phyloP scores from a whole-genome alignment of 2,888 invertebrate genomes.

The Anthrax anthrax region DNA sequence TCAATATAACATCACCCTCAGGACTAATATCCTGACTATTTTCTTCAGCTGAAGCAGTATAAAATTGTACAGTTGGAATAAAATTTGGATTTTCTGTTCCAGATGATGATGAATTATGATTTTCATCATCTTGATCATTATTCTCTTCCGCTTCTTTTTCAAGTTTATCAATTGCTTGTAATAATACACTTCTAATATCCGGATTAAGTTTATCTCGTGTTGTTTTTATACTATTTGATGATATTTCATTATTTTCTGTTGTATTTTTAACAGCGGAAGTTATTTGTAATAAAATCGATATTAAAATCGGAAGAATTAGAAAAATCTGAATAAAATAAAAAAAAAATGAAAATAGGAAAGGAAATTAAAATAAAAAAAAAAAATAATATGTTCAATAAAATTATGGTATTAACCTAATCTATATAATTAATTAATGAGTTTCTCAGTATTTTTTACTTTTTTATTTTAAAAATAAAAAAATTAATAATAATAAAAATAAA shows the following conservation, averaged over 20 bases:
- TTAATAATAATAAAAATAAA: too few species aligned
- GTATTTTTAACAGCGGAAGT: conserved; percentile 15
- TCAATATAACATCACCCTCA: conserved; percentile 7
- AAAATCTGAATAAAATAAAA: background rate
- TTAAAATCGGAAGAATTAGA: conserved; percentile 1
- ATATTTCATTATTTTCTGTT: conserved; percentile 31
- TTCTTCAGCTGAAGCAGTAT: conserved; percentile 30
- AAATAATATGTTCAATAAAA: too few species aligned
- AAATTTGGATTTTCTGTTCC: conserved; percentile 31
- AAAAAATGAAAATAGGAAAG: background rate
- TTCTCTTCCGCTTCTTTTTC: conserved; percentile 45
- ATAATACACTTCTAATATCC: conserved; percentile 56
- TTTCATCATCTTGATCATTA: conserved; percentile 20
- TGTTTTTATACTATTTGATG: conserved; percentile 37
- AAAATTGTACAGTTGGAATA: conserved; percentile 40
- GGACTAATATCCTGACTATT: background rate
- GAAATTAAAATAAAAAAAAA: background rate
- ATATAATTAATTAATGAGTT: too few species aligned
- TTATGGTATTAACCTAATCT: too few species aligned
- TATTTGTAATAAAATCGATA: conserved; percentile 2
- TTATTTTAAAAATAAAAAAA: too few species aligned
- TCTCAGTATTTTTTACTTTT: too few species aligned
- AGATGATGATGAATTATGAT: conserved; percentile 24
- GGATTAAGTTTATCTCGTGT: conserved; percentile 43
- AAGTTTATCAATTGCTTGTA: conserved; percentile 61